Evolutionary conservation across 2,888 invertebrate genomes (phyloP).

Genomic region (Gymnosoma rotundatum): DNA sequence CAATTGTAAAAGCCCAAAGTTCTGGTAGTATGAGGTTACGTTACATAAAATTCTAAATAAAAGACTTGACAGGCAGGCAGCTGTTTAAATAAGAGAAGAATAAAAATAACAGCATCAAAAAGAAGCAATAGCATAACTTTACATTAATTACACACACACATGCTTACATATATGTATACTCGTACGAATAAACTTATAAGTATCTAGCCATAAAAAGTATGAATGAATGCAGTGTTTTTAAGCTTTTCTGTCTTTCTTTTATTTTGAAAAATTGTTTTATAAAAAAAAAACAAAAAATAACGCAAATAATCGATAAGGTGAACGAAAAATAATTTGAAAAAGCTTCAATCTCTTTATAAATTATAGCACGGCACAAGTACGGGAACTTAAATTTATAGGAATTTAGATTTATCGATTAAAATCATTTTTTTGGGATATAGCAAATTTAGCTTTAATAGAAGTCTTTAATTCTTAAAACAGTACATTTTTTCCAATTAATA

Average conservation of each 20-base stretch:
- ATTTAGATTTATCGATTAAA: too few relatives aligned
- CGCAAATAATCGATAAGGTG: too few relatives aligned
- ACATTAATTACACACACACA: constrained; percentile 12
- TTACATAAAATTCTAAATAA: constrained; percentile 28
- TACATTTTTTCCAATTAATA: too few relatives aligned
- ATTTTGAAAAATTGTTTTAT: background rate
- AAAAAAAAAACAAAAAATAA: too few relatives aligned
- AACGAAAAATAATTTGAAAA: too few relatives aligned
- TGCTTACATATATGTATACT: background rate
- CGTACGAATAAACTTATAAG: background rate
- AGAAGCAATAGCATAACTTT: constrained; percentile 26
- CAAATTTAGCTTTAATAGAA: too few relatives aligned
- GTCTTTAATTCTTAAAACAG: too few relatives aligned
- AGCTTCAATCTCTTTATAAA: too few relatives aligned
- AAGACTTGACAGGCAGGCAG: constrained; percentile 54
- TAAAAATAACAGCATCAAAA: constrained; percentile 21
- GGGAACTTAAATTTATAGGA: too few relatives aligned
- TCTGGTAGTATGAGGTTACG: constrained; percentile 8
- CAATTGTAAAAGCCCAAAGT: background rate
- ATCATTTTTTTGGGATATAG: too few relatives aligned
- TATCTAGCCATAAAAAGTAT: constrained; percentile 18
- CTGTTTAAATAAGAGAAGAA: constrained; percentile 53
- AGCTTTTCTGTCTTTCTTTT: background rate
- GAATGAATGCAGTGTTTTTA: constrained; percentile 2
- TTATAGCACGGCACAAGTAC: too few relatives aligned